Percentiles rank a stretch among this genome's conserved stretches.
Evolutionary conservation across 2,888 invertebrate genomes (phyloP).

Genomic region (Kuschelorhynchus macadamiae): DNA sequence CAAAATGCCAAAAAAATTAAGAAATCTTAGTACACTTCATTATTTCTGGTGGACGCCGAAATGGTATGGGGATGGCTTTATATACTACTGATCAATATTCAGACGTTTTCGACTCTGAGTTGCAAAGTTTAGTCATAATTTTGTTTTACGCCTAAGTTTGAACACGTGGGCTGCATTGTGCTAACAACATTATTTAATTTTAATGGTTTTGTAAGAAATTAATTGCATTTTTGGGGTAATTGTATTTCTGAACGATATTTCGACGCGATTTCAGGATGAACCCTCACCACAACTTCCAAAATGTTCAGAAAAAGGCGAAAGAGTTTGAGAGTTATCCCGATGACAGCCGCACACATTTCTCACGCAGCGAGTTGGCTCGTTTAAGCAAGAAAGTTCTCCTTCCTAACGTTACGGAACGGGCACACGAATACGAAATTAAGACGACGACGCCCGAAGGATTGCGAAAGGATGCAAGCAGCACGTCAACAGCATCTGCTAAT

Average conservation of each 20-base stretch:
- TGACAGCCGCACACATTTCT: conserved; percentile 77
- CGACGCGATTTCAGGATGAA: conserved; percentile 60
- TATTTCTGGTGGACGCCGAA: too few species aligned
- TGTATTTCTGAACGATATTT: neutral
- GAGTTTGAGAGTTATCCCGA: conserved; percentile 80
- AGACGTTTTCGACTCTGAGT: too few species aligned
- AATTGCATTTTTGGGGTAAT: neutral
- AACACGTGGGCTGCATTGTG: too few species aligned
- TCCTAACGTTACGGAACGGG: conserved; percentile 81
- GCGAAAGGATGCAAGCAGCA: conserved; percentile 60
- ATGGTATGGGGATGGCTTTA: too few species aligned
- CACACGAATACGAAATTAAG: conserved; percentile 81
- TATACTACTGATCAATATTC: too few species aligned
- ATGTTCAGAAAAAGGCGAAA: conserved; percentile 81
- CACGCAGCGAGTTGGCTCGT: conserved; percentile 76
- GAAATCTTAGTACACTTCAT: too few species aligned
- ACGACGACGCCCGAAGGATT: conserved; percentile 62
- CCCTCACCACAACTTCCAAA: conserved; percentile 70
- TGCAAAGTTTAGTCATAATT: too few species aligned
- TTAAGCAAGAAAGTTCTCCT: conserved; percentile 78
- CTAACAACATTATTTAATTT: conserved; percentile 4
- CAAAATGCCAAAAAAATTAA: too few species aligned
- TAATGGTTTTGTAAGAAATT: neutral
- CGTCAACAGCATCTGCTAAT: conserved; percentile 55
- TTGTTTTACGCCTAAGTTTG: too few species aligned